Percentiles rank a stretch among this genome's conserved stretches.
Evolutionary conservation across 2,888 invertebrate genomes (phyloP).

Genomic region (Balanococcus diminutus): DNA sequence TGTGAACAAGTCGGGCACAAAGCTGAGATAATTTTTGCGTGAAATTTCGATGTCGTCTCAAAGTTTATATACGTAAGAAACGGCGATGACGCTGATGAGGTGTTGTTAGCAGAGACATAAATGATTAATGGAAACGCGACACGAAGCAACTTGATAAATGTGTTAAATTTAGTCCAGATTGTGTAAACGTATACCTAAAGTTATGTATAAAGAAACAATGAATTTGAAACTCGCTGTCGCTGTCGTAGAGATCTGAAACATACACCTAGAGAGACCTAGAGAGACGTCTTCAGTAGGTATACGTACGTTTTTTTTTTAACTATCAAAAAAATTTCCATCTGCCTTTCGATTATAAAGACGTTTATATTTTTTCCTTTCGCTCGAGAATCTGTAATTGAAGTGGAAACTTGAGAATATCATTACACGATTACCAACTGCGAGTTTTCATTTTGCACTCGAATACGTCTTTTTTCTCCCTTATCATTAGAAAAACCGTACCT

Average conservation of each 20-base stretch:
- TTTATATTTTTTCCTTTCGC: not conserved
- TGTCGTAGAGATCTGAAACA: not conserved
- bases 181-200: too few species aligned
- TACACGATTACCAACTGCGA: not conserved
- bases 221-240: not conserved
- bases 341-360: not conserved
- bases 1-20: not conserved
- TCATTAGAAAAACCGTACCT: not conserved
- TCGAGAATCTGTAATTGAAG: not conserved
- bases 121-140: conserved; percentile 9
- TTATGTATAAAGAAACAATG: not conserved
- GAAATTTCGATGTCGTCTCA: not conserved
- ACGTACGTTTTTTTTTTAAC: too few species aligned
- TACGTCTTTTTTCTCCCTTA: not conserved
- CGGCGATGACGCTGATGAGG: not conserved
- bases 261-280: too few species aligned
- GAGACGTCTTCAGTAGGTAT: not conserved
- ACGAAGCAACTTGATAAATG: conserved; percentile 16
- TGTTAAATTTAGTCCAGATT: not conserved
- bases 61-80: not conserved
- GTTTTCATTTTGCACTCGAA: not conserved
- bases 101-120: not conserved
- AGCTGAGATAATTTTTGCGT: not conserved
- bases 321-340: not conserved
- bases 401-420: not conserved